Evolutionary conservation across 2,888 invertebrate genomes (phyloP).

Genomic region (Lycia hirtaria): DNA sequence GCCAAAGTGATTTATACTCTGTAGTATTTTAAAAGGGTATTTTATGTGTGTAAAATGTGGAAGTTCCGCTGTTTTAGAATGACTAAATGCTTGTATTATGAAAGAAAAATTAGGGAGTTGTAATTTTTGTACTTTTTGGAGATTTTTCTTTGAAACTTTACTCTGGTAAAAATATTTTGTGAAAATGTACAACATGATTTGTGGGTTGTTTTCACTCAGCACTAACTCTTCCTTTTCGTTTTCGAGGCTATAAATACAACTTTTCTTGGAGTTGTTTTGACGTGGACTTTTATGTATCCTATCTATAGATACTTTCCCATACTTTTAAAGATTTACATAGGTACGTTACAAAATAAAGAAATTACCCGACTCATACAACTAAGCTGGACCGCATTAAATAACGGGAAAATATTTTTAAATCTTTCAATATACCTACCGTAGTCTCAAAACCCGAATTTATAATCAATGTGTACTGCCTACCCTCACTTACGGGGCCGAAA

Average conservation of each 20-base stretch:
- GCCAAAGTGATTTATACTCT: slow-evolving; percentile 38
- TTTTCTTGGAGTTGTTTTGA: too few relatives aligned
- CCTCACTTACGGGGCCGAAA: too few relatives aligned
- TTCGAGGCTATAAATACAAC: background rate
- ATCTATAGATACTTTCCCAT: too few relatives aligned
- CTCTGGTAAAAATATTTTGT: background rate
- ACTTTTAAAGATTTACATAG: too few relatives aligned
- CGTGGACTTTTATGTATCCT: too few relatives aligned
- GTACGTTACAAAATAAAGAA: too few relatives aligned
- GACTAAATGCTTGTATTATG: slow-evolving; percentile 33
- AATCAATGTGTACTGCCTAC: too few relatives aligned
- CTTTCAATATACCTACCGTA: too few relatives aligned
- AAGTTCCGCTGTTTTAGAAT: slow-evolving; percentile 38
- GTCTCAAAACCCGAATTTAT: too few relatives aligned
- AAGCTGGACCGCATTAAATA: too few relatives aligned
- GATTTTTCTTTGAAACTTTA: slow-evolving; percentile 7
- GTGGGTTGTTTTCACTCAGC: background rate
- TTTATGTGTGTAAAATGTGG: slow-evolving; percentile 41
- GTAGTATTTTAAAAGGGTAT: slow-evolving; percentile 39
- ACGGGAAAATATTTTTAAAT: too few relatives aligned
- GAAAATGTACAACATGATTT: background rate
- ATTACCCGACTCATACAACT: too few relatives aligned
- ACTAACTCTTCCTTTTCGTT: background rate
- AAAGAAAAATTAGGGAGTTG: slow-evolving; percentile 23
- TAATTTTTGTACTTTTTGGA: slow-evolving; percentile 21